Evolutionary conservation across 1,140 invertebrate genomes (phyloP).

Genomic region (Apis florea): DNA sequence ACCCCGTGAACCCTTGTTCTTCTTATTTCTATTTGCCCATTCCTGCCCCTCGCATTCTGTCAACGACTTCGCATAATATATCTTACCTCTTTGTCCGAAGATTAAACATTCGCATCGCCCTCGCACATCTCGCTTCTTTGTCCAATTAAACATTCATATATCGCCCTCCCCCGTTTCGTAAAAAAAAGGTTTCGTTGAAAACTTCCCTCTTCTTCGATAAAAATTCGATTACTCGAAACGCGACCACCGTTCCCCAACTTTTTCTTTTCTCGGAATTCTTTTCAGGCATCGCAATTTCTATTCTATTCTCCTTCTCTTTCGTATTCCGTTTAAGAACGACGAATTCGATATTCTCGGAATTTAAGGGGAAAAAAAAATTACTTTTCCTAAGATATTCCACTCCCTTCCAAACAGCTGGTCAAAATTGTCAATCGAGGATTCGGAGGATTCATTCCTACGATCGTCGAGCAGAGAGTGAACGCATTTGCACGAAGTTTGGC

Average conservation of each 20-base stretch:
- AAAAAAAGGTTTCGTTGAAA: no score
- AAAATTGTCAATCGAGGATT: conserved; percentile 16
- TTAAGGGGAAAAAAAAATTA: no score
- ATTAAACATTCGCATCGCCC: not conserved
- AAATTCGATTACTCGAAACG: no score
- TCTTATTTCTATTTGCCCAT: not conserved
- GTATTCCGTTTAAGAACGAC: no score
- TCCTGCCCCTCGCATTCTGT: not conserved
- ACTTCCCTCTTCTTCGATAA: no score
- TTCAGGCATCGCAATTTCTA: no score
- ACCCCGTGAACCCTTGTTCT: not conserved
- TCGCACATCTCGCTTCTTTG: no score
- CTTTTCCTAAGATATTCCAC: not conserved
- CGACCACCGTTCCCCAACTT: no score
- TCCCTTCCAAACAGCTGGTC: not conserved
- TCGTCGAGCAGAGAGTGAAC: conserved; percentile 31
- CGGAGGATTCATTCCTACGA: not conserved
- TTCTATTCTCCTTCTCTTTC: no score
- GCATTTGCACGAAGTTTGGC: conserved; percentile 49
- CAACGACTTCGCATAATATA: not conserved
- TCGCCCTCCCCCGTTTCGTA: no score
- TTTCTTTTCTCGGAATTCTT: no score
- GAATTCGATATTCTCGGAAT: no score
- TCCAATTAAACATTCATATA: not conserved
- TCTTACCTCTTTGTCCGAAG: not conserved